Evolutionary conservation across 2,797 vertebrate genomes (phyloP).

Genomic region (Limnodromus scolopaceus): DNA sequence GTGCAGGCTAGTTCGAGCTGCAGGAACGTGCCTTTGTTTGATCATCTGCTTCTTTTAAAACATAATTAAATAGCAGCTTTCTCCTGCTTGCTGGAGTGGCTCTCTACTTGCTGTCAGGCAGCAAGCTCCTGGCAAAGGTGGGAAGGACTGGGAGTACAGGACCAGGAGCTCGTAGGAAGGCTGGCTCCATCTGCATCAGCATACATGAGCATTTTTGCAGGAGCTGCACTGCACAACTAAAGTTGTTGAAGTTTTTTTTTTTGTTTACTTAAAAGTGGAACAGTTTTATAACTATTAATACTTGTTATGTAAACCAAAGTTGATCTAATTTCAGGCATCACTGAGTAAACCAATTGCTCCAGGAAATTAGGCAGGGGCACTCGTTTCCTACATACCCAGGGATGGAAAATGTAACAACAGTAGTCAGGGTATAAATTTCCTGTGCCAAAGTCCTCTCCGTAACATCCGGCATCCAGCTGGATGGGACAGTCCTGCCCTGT

Average conservation of each 20-base stretch:
- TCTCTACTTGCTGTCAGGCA: neutral
- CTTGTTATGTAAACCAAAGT: neutral
- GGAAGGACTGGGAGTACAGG: neutral
- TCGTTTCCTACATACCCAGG: neutral
- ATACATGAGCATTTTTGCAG: neutral
- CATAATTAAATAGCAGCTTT: neutral
- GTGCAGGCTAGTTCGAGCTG: neutral
- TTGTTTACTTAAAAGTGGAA: neutral
- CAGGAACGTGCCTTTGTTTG: neutral
- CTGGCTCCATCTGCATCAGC: neutral
- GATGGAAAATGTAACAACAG: neutral
- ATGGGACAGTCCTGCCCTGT: neutral
- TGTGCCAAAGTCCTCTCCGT: neutral
- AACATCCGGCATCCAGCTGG: neutral
- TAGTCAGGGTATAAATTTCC: neutral
- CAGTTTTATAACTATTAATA: conserved; percentile 16
- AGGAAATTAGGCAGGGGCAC: neutral
- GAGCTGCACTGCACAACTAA: neutral
- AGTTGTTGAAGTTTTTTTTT: neutral
- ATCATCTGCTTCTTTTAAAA: neutral
- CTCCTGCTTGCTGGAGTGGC: neutral
- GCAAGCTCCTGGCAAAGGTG: neutral
- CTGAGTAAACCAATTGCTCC: neutral
- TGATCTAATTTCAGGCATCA: conserved; percentile 34
- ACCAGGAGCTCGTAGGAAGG: neutral